Evolutionary conservation across 1,140 invertebrate species (phyloP), one percentile per base, ranked within the genome.

Genomic region (Halyomorpha halys): DNA sequence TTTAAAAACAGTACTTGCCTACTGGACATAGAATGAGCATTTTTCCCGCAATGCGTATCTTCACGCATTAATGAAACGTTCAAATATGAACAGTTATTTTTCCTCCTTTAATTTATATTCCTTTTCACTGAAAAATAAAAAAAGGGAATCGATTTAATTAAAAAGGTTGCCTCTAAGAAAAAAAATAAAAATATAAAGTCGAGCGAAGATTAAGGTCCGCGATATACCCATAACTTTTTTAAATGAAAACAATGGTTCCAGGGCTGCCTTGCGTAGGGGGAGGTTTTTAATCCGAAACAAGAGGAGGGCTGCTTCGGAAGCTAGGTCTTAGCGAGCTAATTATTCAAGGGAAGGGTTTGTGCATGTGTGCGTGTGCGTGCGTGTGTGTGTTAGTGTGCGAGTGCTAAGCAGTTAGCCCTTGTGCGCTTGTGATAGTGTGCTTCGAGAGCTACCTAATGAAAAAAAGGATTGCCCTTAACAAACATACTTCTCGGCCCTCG

Each of bases 121-220:
- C 21, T 13, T 13, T 18, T 23, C 21, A n/a, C 51, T 53, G 6
- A n/a, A 53, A n/a, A n/a, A n/a, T n/a, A n/a, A n/a, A n/a, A n/a
- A n/a, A 53, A 53, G 8, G 27, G 51, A 53, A 53, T 53, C 51
- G 51, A 53, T 53, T 53, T 53, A 53, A 53, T 53, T 53, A 53
- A 53, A 53, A 23, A 53, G 21, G 51, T 53, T 19, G 21, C 16
- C 3, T 4, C 16, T 14, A 23, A 21, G 51, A 23, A 53, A 23
- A 9, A 21, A 53, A 53, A 53, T 11, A n/a, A n/a, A n/a, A n/a
- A n/a, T n/a, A n/a, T n/a, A 53, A 53, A 21, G 51, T 13, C 51
- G 3, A 23, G 21, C 51, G 51, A 4, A 53, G 51, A 53, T 53
- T 53, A 53, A 53, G 51, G 51, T 30, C n/a, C 21, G 21, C 51